Evolutionary conservation across 2,797 vertebrate species (phyloP), one percentile per base, ranked within the genome.

Genomic region (Scleropages formosus): DNA sequence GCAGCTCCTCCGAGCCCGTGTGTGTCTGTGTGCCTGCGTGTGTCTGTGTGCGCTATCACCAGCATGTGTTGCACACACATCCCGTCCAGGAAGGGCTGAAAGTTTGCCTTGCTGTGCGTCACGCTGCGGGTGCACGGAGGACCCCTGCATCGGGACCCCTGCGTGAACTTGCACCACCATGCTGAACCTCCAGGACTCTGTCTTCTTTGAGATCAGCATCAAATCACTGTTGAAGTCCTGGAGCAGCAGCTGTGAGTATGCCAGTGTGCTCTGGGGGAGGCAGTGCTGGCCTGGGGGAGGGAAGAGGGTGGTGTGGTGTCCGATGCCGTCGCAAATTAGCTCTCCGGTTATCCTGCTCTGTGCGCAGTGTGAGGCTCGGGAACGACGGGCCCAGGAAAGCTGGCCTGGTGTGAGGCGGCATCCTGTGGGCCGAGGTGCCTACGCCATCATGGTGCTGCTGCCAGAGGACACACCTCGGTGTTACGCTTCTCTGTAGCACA

Each of bases 191-290:
- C 97, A 98, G 92, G 97, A 99, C 87, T 96, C 96, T 0, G 91
- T 97, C 85, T 96, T 96, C 91, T 99, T 98, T 89, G 97, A 98
- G 92, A 97, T 98, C 86, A 98, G 91, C 93, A 97, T 98, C 87
- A 99, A 99, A 92, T 99, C 97, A 80, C 92, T 99, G 86, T 93
- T 98, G 80, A 98, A 96, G 90, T 96, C 96, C 71, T 98, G 97
- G 97, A 97, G 95, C 87, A 88, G 94, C 89, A 92, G 93, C 92
- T 88, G 97, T 99, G 84, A 98, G 97, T 97, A 94, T 79, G 82
- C 74, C 64, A 66, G 65, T 65, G 75, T 79, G 76, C 78, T 20
- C 11, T 59, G n/a, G 39, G n/a, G 11, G 24, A 22, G 11, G 44
- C 51, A 47, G 20, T 66, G 44, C 20, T 12, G 69, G 22, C 44